Evolutionary conservation across 1,140 invertebrate species (phyloP).

Genomic region (Leucophenga varia): DNA sequence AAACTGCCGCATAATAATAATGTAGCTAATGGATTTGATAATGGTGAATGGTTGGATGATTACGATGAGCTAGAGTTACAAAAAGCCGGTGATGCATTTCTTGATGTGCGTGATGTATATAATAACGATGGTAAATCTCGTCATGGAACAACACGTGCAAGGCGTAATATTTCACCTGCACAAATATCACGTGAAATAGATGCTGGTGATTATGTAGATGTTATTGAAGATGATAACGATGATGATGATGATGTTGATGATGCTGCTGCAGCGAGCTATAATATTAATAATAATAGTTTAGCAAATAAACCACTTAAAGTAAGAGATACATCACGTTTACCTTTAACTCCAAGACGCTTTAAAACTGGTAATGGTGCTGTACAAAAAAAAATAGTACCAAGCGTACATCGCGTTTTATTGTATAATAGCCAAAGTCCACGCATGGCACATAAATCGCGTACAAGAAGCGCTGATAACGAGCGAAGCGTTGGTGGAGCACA

Average conservation of each 20-base stretch:
- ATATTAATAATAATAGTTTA: slow-evolving; percentile 23
- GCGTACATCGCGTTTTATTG: slow-evolving; percentile 39
- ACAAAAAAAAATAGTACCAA: slow-evolving; percentile 31
- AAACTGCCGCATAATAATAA: slow-evolving; percentile 27
- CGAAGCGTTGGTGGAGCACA: not conserved
- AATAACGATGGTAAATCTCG: slow-evolving; percentile 5
- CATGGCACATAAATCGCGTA: slow-evolving; percentile 34
- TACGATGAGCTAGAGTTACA: slow-evolving; percentile 6
- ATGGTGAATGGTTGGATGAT: slow-evolving; percentile 17
- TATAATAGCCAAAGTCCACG: slow-evolving; percentile 47
- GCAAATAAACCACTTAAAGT: slow-evolving; percentile 12
- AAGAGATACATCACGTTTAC: slow-evolving; percentile 18
- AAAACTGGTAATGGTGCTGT: slow-evolving; percentile 15
- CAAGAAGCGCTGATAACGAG: slow-evolving; percentile 11
- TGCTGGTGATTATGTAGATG: too few species aligned
- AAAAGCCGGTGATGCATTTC: slow-evolving; percentile 10
- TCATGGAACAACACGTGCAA: not conserved
- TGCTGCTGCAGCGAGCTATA: slow-evolving; percentile 16
- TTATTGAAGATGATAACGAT: too few species aligned
- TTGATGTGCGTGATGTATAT: slow-evolving; percentile 21
- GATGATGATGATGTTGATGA: slow-evolving; percentile 15
- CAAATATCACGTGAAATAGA: too few species aligned
- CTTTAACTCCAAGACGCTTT: slow-evolving; percentile 25
- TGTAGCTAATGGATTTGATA: slow-evolving; percentile 18
- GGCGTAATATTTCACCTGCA: not conserved